Percentiles rank a stretch among this genome's conserved stretches.
These are phyloP conservation scores for Lytechinus variegatus DNA, from an alignment of 35 echinoderm and acorn worm genomes.

Conservation along the genomic window DNA sequence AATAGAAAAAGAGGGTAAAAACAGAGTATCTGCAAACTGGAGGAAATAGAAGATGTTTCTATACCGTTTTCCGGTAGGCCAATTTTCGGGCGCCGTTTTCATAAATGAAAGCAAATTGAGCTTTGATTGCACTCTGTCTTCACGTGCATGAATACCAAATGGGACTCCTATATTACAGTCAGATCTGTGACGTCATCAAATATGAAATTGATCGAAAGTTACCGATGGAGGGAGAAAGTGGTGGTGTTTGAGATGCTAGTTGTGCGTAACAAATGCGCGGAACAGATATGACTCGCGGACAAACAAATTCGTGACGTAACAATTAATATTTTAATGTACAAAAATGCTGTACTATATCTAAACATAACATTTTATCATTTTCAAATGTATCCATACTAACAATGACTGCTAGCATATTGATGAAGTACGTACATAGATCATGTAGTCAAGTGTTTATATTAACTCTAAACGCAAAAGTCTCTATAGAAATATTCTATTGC, in stretches of 20 bases:
- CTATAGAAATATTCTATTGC: too few species aligned
- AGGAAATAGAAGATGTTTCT: conserved; percentile 15
- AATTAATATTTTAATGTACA: not conserved
- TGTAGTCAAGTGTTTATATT: too few species aligned
- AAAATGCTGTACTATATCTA: not conserved
- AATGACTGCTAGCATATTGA: too few species aligned
- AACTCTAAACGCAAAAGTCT: too few species aligned
- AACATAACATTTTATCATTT: too few species aligned
- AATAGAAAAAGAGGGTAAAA: not conserved
- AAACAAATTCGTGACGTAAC: not conserved
- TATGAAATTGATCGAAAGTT: not conserved
- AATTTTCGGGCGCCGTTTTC: conserved; percentile 34
- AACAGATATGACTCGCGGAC: not conserved
- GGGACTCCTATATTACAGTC: not conserved
- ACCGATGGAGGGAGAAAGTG: not conserved
- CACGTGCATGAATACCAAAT: not conserved
- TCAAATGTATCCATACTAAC: too few species aligned
- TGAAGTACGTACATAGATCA: too few species aligned
- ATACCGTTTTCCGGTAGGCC: conserved; percentile 18
- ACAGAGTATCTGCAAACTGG: not conserved
- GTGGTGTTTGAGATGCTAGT: not conserved
- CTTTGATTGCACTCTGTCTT: not conserved
- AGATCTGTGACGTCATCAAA: conserved; percentile 2
- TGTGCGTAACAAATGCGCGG: not conserved
- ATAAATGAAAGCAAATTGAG: conserved; percentile 31